Percentiles rank a stretch among this genome's conserved stretches.
These are phyloP conservation scores for Sipha maydis DNA, from an alignment of 2,888 invertebrate genomes.

Conservation along the genomic window DNA sequence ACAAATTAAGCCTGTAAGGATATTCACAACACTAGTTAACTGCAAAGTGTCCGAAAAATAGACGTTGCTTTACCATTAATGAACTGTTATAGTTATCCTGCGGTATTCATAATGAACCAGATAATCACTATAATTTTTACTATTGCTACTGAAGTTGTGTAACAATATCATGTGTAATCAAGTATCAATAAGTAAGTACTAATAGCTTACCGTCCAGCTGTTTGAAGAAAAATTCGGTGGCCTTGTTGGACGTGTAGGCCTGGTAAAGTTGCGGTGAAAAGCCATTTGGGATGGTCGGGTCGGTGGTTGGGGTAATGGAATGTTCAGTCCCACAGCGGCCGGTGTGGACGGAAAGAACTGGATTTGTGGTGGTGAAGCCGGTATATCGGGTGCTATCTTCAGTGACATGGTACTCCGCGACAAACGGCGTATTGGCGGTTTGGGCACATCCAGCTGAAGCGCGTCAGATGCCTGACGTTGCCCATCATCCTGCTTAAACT, in stretches of 20 bases:
- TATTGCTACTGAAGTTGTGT: too few species aligned
- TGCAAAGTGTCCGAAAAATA: too few species aligned
- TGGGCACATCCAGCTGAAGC: slow-evolving; percentile 66
- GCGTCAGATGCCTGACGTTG: slow-evolving; percentile 66
- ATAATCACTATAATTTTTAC: too few species aligned
- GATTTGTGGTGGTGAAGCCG: slow-evolving; percentile 68
- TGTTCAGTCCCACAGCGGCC: slow-evolving; percentile 64
- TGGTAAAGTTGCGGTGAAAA: slow-evolving; percentile 67
- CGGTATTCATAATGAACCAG: too few species aligned
- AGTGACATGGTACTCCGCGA: slow-evolving; percentile 70
- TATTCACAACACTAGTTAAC: too few species aligned
- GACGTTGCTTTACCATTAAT: too few species aligned
- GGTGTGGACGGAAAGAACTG: slow-evolving; percentile 65
- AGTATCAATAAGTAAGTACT: too few species aligned
- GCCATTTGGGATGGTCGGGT: slow-evolving; percentile 67
- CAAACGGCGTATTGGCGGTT: slow-evolving; percentile 67
- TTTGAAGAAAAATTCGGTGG: slow-evolving; percentile 82
- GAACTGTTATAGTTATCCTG: too few species aligned
- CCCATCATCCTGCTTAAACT: background rate
- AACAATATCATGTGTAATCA: too few species aligned
- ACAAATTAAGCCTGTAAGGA: too few species aligned
- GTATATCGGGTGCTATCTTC: slow-evolving; percentile 69
- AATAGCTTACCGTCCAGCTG: slow-evolving; percentile 74
- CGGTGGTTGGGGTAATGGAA: slow-evolving; percentile 68
- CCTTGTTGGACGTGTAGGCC: slow-evolving; percentile 73